Base-by-base conservation (phyloP, 2,113 vertebrate genomes). In the Gobio gobio region DNA sequence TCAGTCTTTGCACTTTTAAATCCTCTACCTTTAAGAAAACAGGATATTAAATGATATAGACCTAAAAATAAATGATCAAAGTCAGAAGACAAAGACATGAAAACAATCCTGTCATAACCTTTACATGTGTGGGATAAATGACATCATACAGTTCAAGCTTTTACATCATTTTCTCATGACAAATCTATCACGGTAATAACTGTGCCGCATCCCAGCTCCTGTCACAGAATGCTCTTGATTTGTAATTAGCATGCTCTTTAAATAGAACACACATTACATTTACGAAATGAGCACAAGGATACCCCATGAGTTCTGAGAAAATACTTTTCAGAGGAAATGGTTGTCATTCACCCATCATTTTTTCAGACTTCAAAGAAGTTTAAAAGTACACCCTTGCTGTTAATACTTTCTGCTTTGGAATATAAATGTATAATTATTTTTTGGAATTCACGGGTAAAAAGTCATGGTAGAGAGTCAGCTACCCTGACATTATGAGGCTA, bases 401-500 rank as follows among this genome's bases (percentile, higher is more conserved):
- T 64, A 45, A 43, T 51, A 36, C 36, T 49, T 29, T 20, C 29
- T 66, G 14, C 26, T 18, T 64, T 64, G 26, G 72, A 24, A 6
- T 49, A 33, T 49, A 85, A 40, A 7, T 40, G 6, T 40, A 40
- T 40, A 49, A 82, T 61, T 63, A 43, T 86, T 61, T 1, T 40
- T 22, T 10, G n/a, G 29, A 29, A n/a, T 61, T 73, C 22, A 26
- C 54, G 72, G 82, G 78, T 49, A 85, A 84, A 82, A 84, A 83
- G 49, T 85, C 77, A 78, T 2, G 4, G 66, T 56, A 81, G 88
- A 89, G 74, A 76, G 10, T 83, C 83, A 64, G 61, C 63, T 63
- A 12, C 47, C 82, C 36, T 90, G 89, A 90, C 88, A 92, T 88
- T 91, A 90, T 90, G 86, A 91, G 86, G 85, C 86, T 89, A 88